A percentile compares a stretch with the other conserved stretches of the same genome.
These are phyloP conservation scores for Magallana gigas DNA, from an alignment of 1,140 invertebrate species.

Conservation along the genomic window DNA sequence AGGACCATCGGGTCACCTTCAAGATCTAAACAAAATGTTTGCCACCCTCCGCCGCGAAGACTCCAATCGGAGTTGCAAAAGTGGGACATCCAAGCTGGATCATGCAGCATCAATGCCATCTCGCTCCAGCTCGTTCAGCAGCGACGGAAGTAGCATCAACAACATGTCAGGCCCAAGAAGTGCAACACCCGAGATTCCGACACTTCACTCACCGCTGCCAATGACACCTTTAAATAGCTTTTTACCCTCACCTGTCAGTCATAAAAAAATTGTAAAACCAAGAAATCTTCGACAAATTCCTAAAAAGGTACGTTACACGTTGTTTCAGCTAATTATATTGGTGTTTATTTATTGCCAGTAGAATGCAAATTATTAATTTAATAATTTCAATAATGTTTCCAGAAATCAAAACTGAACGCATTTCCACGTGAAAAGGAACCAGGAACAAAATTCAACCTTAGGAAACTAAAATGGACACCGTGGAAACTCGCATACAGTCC, in stretches of 20 bases:
- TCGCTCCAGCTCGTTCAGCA: too few relatives aligned
- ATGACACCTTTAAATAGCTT: not conserved
- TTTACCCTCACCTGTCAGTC: not conserved
- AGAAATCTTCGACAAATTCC: not conserved
- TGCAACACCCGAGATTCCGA: not conserved
- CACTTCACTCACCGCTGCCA: not conserved
- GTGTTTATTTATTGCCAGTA: not conserved
- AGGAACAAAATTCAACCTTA: not conserved
- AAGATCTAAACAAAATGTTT: conserved; percentile 63
- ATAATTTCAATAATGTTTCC: not conserved
- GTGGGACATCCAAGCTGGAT: not conserved
- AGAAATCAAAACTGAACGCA: not conserved
- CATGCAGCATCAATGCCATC: too few relatives aligned
- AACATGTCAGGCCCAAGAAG: not conserved
- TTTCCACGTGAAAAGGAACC: not conserved
- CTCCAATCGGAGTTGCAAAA: not conserved
- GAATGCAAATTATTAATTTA: not conserved
- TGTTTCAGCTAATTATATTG: not conserved
- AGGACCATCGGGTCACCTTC: conserved; percentile 45
- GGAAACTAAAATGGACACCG: not conserved
- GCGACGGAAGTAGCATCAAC: not conserved
- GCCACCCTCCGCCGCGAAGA: conserved; percentile 49
- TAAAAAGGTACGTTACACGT: not conserved
- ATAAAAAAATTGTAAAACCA: not conserved
- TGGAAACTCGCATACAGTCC: conserved; percentile 26